Evolutionary conservation across 2,797 vertebrate species (phyloP).

Genomic region (Podargus strigoides): DNA sequence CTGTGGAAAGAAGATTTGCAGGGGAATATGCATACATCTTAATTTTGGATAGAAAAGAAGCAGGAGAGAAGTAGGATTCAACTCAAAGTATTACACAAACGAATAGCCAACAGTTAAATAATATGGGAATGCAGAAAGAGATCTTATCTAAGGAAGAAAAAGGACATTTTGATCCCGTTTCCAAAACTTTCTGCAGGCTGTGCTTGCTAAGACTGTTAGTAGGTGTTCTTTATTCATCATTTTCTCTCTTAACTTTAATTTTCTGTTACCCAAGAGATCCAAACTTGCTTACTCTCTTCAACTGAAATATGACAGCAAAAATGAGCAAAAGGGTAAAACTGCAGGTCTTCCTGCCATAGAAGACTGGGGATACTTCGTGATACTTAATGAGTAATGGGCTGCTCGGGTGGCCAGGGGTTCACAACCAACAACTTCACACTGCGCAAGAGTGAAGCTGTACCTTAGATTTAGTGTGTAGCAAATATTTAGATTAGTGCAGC

Average conservation of each 20-base stretch:
- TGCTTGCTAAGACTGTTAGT: background rate
- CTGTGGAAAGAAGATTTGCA: background rate
- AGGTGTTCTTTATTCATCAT: background rate
- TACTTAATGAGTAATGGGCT: background rate
- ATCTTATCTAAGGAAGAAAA: background rate
- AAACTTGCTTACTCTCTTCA: background rate
- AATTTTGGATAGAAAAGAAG: background rate
- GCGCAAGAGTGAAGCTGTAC: background rate
- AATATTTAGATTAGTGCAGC: too few species aligned
- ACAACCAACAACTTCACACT: background rate
- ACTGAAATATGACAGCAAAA: background rate
- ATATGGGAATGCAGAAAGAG: background rate
- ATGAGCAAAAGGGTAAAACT: background rate
- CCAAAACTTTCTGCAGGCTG: background rate
- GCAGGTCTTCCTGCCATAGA: background rate
- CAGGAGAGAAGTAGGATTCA: background rate
- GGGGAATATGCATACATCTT: background rate
- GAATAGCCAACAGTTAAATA: background rate
- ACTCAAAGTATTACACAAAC: background rate
- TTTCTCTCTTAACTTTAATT: background rate
- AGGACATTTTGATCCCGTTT: background rate
- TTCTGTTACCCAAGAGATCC: background rate
- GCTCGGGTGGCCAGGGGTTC: background rate
- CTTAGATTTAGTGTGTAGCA: too few species aligned
- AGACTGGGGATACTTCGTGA: accelerated